Evolutionary conservation across 1,140 invertebrate genomes (phyloP), one percentile per base, ranked within the genome.

Genomic region (Drosophila carrolli): DNA sequence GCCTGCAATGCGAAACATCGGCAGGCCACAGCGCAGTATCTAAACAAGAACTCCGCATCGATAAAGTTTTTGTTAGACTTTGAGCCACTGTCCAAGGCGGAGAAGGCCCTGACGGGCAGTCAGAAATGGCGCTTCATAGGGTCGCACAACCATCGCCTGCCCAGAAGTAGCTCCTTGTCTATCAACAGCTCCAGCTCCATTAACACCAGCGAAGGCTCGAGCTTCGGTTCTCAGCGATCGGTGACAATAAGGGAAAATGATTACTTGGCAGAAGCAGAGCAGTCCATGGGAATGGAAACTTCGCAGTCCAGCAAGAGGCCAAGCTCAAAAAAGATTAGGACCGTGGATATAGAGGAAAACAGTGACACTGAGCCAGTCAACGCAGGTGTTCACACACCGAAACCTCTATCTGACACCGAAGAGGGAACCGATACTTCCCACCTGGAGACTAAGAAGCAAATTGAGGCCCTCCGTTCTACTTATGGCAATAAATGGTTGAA

Each of bases 401-500:
- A 44, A 7, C 3, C 1, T 4, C 29, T 5, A 5, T 11, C 16
- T 5, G 10, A 10, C 10, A 19, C 23, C 16, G 67, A 78, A 35
- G 23, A 0, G 9, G 7, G 56, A 13, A 47, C 38, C 5, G 75
- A 79, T 46, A 67, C 59, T 8, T 65, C 75, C 6, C 81, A 95
- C 81, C 90, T 95, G 47, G 94, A 94, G 76, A 94, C 94, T 0
- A 95, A 95, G 73, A 93, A 93, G 65, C 93, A 95, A 85, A 94
- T 95, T 55, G 92, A 95, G 56, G 93, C 92, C 16, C 61, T 95
- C 9, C 90, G 94, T 11, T 83, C 94, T 61, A 93, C 93, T 41
- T 95, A 93, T 85, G 95, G 95, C 8, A 93, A 94, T 72, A 93
- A 94, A 44, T 95, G 95, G 95, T 71, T 95, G 11, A 93, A 94